Base-by-base conservation (phyloP, 2,113 vertebrate species). In the Blennius ocellaris region DNA sequence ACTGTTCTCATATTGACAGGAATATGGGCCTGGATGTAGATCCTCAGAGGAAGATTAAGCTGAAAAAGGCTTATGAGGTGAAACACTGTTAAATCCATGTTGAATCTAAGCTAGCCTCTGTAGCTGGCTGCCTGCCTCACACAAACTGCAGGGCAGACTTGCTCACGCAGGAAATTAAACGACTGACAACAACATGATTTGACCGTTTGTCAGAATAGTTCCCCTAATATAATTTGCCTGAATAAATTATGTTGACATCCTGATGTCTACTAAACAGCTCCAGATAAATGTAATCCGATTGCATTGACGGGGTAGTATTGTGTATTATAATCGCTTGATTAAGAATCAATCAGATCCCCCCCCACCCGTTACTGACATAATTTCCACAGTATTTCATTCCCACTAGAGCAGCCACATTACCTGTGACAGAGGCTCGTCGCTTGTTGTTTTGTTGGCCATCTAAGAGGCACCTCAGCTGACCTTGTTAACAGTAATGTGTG, bases 31-130 rank as follows among this genome's bases (percentile, higher is more conserved):
- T 67, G 70, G 81, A 56, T 90, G 79, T 83, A 64, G 78, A 70
- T 84, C 65, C 68, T 86, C 67, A 48, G 78, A 84, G 78, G 78
- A 64, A 81, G 87, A 91, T 90, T 90, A 85, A 72, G 68, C 79
- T 76, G 61, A 80, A 86, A 83, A 85, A 77, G 76, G 86, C 85
- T 92, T 87, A 85, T 82, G 84, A 89, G 88, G 86, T 86, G 80
- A 87, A 87, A 87, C 69, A 70, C 81, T 82, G 84, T 77, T 86
- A 81, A 89, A 90, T 82, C 89, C 69, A 16, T 79, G 83, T 87
- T 81, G 69, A 89, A 85, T 90, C 85, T 81, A 84, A 80, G 82
- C 78, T 87, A 75, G 87, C 80, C 80, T 82, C 70, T 67, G 59
- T 81, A 78, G 85, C 85, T 87, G 81, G 53, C 77, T 61, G 83